phyloP scores from a whole-genome alignment of 2,888 invertebrate species.

The Agonopterix alstromeriana region DNA sequence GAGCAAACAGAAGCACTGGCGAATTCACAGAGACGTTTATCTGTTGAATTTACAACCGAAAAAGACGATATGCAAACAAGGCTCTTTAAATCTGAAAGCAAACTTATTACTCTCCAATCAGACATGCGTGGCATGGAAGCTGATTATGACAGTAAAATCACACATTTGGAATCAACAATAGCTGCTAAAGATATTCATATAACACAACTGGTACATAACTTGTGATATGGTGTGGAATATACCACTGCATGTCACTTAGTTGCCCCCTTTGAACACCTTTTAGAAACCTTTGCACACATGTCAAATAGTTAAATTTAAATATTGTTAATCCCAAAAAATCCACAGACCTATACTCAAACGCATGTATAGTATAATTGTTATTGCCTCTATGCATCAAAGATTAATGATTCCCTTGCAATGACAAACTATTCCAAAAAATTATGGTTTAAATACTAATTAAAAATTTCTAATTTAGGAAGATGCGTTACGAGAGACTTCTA shows the following conservation, averaged over 20 bases:
- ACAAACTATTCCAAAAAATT: no score
- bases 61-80: constrained; percentile 64
- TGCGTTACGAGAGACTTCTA: constrained; percentile 56
- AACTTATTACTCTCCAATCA: constrained; percentile 62
- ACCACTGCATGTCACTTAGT: constrained; percentile 19
- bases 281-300: no score
- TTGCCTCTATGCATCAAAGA: no score
- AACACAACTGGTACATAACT: constrained; percentile 74
- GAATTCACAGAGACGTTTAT: constrained; percentile 54
- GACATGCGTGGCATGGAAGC: constrained; percentile 73
- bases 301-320: no score
- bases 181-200: constrained; percentile 78
- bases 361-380: no score
- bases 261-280: background rate
- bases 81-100: constrained; percentile 64
- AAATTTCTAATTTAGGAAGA: constrained; percentile 41
- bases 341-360: no score
- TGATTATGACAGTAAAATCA: constrained; percentile 77
- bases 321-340: no score
- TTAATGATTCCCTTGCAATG: no score
- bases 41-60: constrained; percentile 61
- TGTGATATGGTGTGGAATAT: constrained; percentile 12
- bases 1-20: constrained; percentile 54
- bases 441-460: no score
- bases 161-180: constrained; percentile 75